These are phyloP conservation scores for Argynnis bischoffii DNA, from an alignment of 2,888 invertebrate species.

Conservation along the genomic window DNA sequence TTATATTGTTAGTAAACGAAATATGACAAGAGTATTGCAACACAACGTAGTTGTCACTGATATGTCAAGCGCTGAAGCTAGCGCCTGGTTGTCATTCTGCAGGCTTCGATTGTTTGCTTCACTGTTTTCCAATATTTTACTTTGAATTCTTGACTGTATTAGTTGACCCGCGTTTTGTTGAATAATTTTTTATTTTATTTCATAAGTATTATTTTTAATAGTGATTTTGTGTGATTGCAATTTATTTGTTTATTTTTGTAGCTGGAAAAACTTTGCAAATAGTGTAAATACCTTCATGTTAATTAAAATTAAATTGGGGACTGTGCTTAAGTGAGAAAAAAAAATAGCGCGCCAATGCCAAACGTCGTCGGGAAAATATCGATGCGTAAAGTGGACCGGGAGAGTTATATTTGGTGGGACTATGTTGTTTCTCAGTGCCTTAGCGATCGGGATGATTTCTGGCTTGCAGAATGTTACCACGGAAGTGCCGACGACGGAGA, in stretches of 20 bases:
- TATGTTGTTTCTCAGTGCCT: conserved; percentile 80
- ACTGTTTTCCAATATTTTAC: conserved; percentile 65
- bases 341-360: conserved; percentile 67
- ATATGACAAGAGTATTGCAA: background rate
- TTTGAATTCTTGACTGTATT: conserved; percentile 53
- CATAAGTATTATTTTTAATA: conserved; percentile 16
- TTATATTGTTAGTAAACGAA: background rate
- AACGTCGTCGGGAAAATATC: conserved; percentile 53
- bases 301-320: conserved; percentile 42
- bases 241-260: conserved; percentile 31
- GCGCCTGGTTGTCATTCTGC: conserved; percentile 55
- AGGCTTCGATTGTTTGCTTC: conserved; percentile 76
- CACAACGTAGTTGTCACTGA: background rate
- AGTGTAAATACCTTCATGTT: conserved; percentile 45
- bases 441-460: conserved; percentile 75
- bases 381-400: conserved; percentile 48
- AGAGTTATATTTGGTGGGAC: conserved; percentile 63
- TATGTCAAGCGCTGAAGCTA: conserved; percentile 19
- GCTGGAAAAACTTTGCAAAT: conserved; percentile 37
- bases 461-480: conserved; percentile 74
- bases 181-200: conserved; percentile 49
- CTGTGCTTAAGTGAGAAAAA: conserved; percentile 47
- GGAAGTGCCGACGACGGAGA: conserved; percentile 63
- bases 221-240: conserved; percentile 26
- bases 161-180: conserved; percentile 33